Base-by-base conservation (phyloP, 2,888 invertebrate species). In the Silvanus unidentatus region DNA sequence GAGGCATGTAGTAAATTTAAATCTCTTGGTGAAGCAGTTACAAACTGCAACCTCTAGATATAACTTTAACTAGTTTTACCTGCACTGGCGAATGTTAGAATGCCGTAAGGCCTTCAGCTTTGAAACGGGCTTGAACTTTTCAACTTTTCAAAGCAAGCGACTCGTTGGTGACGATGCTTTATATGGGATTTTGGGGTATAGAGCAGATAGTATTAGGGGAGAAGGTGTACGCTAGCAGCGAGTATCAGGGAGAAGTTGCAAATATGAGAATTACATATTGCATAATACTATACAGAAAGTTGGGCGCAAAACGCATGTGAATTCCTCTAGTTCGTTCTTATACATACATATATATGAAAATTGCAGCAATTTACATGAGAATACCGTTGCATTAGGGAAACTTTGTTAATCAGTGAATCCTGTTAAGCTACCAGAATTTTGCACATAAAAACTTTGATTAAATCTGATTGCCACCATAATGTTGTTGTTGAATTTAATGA, bases 341-440 rank as follows among this genome's bases (percentile, higher is more conserved):
- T 22, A 22, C 8, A 22, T 22, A 22, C 22, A 22, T 32, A 12
- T 40, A 50, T 47, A 50, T 48, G 55, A 57, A 54, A 58, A 54
- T 22, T 59, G 51, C 58, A 55, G 44, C 53, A 51, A 59, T 60
- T 61, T 60, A 56, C 59, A 61, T 60, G 53, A 54, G 50, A 57
- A 53, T 51, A 53, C 51, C 53, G 53, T 61, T 52, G 48, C 48
- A 53, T 55, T 53, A 37, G 46, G 49, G 51, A 52, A 61, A 61
- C 56, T 61, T 60, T 59, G 55, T 56, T 61, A 57, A 59, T 61
- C 59, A 55, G 56, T 39, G 46, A 40, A 35, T 36, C 37, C 42
- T 41, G 36, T 46, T 46, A 22, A 45, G 50, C 45, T 39, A 43
- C 47, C 36, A 37, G 39, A 47, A 50, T 43, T 40, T 48, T 41